Conservation (phyloP, 2,888 invertebrate species). For the Polymixis flavicincta region DNA sequence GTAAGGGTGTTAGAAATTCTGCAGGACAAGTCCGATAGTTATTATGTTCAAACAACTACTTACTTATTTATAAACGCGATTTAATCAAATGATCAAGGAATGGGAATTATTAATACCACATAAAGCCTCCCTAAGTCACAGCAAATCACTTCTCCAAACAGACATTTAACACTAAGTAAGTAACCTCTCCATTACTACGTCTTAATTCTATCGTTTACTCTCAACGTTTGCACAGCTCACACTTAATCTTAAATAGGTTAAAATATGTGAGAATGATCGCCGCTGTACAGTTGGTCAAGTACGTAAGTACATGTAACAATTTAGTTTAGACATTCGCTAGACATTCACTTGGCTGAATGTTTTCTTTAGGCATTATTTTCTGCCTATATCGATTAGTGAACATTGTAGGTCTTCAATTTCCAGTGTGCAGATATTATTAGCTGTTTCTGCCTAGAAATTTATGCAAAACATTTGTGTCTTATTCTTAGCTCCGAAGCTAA, state of each 20-base stretch:
- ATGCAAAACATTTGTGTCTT: not conserved
- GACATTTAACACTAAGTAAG: constrained; percentile 20
- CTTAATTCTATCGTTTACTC: constrained; percentile 46
- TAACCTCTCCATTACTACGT: constrained; percentile 37
- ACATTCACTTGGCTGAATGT: constrained; percentile 46
- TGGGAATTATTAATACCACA: constrained; percentile 1
- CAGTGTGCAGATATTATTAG: constrained; percentile 24
- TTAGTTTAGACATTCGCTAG: constrained; percentile 52
- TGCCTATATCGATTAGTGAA: constrained; percentile 22
- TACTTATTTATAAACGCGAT: not conserved
- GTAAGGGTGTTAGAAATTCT: not conserved
- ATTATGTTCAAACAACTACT: not conserved
- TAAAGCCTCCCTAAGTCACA: not conserved
- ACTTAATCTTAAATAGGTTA: constrained; percentile 56
- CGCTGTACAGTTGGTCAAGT: constrained; percentile 64
- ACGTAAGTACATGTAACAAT: constrained; percentile 36
- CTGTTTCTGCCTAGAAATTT: not conserved
- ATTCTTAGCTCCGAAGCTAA: constrained; percentile 7
- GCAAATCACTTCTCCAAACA: constrained; percentile 43
- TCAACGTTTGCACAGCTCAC: constrained; percentile 45
- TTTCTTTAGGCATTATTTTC: constrained; percentile 38
- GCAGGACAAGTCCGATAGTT: not conserved
- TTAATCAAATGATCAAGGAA: constrained; percentile 1
- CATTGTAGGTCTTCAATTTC: constrained; percentile 24
- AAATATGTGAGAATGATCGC: constrained; percentile 53